A percentile compares a stretch with the other conserved stretches of the same genome.
phyloP scores from a whole-genome alignment of 2,888 invertebrate species.

The Apoderus coryli region DNA sequence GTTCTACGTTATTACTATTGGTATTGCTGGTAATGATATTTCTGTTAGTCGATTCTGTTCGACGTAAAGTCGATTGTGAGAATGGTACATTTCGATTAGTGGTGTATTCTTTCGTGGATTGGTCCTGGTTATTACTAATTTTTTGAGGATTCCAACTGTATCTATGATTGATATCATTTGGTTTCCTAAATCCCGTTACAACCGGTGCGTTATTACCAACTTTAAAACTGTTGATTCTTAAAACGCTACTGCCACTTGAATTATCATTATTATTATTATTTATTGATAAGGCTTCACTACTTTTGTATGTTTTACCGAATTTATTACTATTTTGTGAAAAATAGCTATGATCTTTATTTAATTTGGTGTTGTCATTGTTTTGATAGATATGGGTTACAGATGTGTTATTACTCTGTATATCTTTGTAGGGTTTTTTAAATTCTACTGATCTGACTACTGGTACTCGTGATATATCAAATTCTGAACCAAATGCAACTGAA shows the following conservation, averaged over 20 bases:
- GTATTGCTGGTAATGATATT: no score
- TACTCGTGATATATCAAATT: conserved; percentile 30
- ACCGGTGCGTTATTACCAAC: conserved; percentile 23
- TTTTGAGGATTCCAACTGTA: conserved; percentile 25
- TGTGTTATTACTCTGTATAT: conserved; percentile 23
- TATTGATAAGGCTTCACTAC: conserved; percentile 13
- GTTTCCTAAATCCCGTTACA: conserved; percentile 29
- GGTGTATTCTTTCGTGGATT: conserved; percentile 16
- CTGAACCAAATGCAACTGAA: conserved; percentile 27
- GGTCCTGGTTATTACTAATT: no score
- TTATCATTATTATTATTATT: conserved; percentile 12
- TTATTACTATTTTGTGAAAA: conserved; percentile 12
- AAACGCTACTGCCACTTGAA: conserved; percentile 14
- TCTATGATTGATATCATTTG: conserved; percentile 17
- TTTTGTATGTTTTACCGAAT: conserved; percentile 13
- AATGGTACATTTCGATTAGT: conserved; percentile 28
- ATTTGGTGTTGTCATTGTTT: conserved; percentile 11
- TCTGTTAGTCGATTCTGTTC: conserved; percentile 34
- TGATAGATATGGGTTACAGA: conserved; percentile 26
- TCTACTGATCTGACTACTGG: conserved; percentile 37
- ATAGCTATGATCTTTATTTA: conserved; percentile 10
- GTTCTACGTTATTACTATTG: conserved; percentile 3
- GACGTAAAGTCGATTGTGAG: conserved; percentile 35
- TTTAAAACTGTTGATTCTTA: conserved; percentile 24
- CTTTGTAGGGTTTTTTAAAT: conserved; percentile 33